Percentiles rank a stretch among this genome's conserved stretches.
These are phyloP conservation scores for Helicoverpa armigera DNA, from an alignment of 1,140 invertebrate genomes.

Conservation along the genomic window DNA sequence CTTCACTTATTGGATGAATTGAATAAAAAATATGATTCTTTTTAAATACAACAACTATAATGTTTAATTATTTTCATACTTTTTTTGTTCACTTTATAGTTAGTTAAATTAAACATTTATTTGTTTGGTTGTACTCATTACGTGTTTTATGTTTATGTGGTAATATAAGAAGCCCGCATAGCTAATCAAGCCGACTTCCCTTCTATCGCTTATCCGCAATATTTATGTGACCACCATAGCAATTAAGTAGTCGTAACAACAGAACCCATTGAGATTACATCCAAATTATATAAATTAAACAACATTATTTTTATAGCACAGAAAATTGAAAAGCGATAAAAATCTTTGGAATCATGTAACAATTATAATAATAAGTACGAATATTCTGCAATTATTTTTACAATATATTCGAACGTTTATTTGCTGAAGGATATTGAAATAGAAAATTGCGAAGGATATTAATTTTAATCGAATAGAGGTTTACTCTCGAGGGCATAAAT, in stretches of 20 bases:
- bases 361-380: background rate
- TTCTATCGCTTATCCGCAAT: constrained; percentile 64
- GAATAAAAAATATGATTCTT: too few species aligned
- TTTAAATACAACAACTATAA: too few species aligned
- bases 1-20: too few species aligned
- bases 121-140: constrained; percentile 34
- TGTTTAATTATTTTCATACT: too few species aligned
- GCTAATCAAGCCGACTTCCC: constrained; percentile 44
- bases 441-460: background rate
- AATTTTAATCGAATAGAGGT: background rate
- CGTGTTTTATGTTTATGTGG: constrained; percentile 40
- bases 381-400: background rate
- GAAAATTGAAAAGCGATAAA: constrained; percentile 35
- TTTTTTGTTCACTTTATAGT: too few species aligned
- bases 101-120: constrained; percentile 10
- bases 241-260: constrained; percentile 58
- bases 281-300: constrained; percentile 40
- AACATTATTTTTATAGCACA: constrained; percentile 7
- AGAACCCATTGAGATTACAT: constrained; percentile 35
- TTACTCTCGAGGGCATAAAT: background rate
- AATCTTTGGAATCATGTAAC: constrained; percentile 6
- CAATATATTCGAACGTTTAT: background rate
- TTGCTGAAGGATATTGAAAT: constrained; percentile 6
- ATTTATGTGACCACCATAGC: constrained; percentile 76
- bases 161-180: constrained; percentile 51